These are phyloP conservation scores for Melipona beecheii DNA, from an alignment of 2,888 invertebrate genomes.

Conservation along the genomic window DNA sequence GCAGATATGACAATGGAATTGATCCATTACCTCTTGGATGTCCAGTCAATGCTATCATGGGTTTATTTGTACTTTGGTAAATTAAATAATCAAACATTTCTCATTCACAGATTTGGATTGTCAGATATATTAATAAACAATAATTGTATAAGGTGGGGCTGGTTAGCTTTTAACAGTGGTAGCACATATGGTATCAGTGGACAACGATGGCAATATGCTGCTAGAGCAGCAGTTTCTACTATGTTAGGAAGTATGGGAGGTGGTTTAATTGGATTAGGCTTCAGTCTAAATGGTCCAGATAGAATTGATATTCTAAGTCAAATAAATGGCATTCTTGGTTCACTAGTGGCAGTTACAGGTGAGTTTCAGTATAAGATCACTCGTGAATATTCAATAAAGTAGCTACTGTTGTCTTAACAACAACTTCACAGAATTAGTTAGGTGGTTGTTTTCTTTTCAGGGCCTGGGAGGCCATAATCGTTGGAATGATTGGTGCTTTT, in stretches of 20 bases:
- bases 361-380: constrained; percentile 25
- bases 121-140: constrained; percentile 15
- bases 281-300: constrained; percentile 87
- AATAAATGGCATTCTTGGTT: constrained; percentile 94
- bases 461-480: constrained; percentile 93
- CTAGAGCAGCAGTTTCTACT: constrained; percentile 94
- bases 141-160: constrained; percentile 89
- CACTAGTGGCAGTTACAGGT: constrained; percentile 94
- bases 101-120: not conserved
- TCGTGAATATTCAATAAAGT: not conserved
- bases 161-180: constrained; percentile 97
- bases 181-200: constrained; percentile 93
- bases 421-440: constrained; percentile 41
- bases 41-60: constrained; percentile 96
- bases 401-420: not conserved
- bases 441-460: constrained; percentile 94
- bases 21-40: constrained; percentile 92
- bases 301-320: constrained; percentile 93
- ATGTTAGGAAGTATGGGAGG: constrained; percentile 97
- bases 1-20: constrained; percentile 91
- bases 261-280: constrained; percentile 88
- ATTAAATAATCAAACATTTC: constrained; percentile 9
- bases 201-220: constrained; percentile 96
- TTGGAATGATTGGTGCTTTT: constrained; percentile 92
- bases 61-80: constrained; percentile 94